Conservation (phyloP, 2,113 vertebrate genomes). For the Meriones unguiculatus region DNA sequence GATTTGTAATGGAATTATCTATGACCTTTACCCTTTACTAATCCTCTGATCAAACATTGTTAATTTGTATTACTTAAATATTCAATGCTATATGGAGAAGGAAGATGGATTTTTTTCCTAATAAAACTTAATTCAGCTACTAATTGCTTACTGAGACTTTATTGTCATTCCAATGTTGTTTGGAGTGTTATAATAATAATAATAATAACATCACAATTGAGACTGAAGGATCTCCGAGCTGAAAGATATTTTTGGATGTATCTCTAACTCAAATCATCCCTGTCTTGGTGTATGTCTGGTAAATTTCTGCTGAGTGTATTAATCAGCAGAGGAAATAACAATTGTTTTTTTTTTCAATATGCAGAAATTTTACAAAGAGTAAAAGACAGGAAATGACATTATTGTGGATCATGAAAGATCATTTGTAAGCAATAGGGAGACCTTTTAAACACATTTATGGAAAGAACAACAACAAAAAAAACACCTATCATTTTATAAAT, state of each 20-base stretch:
- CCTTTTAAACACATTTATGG: not conserved
- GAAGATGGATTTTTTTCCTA: not conserved
- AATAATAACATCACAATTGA: not conserved
- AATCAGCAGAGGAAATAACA: not conserved
- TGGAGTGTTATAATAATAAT: not conserved
- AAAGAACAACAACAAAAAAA: not conserved
- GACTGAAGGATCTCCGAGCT: not conserved
- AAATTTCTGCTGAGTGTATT: not conserved
- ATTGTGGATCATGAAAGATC: not conserved
- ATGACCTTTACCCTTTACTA: not conserved
- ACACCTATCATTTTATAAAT: not conserved
- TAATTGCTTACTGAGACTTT: not conserved
- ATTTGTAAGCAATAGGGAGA: not conserved
- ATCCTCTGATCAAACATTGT: constrained; percentile 7
- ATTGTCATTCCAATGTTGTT: not conserved
- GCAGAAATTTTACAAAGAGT: not conserved
- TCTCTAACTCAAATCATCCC: not conserved
- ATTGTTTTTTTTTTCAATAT: not conserved
- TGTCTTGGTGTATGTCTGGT: not conserved
- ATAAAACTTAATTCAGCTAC: not conserved
- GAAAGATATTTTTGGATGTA: not conserved
- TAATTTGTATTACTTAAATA: not conserved
- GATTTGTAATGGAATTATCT: not conserved
- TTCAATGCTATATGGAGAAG: not conserved
- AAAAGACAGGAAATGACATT: not conserved